Percentiles rank a stretch among this genome's conserved stretches.
Conservation (phyloP, 2,888 invertebrate species). For the Calliopum simillimum region DNA sequence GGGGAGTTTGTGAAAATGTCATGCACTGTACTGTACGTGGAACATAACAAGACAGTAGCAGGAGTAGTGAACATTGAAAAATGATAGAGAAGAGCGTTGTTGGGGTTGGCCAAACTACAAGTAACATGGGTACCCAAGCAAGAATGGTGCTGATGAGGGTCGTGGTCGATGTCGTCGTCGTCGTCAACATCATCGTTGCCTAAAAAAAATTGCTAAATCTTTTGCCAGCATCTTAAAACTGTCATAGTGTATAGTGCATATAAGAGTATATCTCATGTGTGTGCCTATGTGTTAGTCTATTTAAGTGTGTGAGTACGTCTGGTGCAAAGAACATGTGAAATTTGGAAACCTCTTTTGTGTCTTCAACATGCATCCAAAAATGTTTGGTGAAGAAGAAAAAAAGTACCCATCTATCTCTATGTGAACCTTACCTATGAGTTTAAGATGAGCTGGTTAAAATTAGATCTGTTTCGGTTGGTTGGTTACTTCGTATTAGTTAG, state of each 20-base stretch:
- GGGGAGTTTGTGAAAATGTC: not conserved
- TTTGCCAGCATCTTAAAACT: slow-evolving; percentile 32
- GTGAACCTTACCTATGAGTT: no score
- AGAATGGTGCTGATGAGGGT: slow-evolving; percentile 17
- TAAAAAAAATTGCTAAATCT: slow-evolving; percentile 28
- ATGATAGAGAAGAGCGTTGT: not conserved
- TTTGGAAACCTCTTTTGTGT: slow-evolving; percentile 30
- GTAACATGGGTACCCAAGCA: not conserved
- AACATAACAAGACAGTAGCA: not conserved
- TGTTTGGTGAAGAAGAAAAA: not conserved
- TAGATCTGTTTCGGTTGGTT: no score
- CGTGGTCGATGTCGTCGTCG: not conserved
- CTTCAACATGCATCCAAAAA: slow-evolving; percentile 5
- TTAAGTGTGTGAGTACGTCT: slow-evolving; percentile 12
- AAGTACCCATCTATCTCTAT: not conserved
- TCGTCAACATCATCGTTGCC: no score
- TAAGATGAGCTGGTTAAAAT: no score
- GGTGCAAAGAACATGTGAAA: slow-evolving; percentile 19
- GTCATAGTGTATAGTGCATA: not conserved
- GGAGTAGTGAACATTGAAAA: slow-evolving; percentile 2
- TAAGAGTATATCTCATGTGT: not conserved
- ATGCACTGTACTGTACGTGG: not conserved
- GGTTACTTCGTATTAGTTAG: no score
- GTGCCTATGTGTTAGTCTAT: not conserved
- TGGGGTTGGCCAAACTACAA: not conserved